Conservation (phyloP, 2,888 invertebrate species). For the Fragum sueziense region DNA sequence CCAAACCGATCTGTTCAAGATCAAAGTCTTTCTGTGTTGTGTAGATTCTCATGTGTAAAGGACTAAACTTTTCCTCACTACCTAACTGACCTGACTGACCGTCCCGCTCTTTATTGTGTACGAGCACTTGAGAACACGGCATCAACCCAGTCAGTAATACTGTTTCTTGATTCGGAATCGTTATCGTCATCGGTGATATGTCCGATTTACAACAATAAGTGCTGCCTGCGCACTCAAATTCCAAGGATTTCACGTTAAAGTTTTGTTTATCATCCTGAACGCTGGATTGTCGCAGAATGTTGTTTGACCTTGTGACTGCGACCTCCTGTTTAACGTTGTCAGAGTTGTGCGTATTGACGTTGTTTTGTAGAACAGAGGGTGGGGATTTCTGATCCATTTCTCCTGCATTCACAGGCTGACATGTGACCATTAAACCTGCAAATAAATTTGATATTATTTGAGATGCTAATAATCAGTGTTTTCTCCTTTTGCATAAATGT, state of each 20-base stretch:
- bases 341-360: conserved; percentile 3
- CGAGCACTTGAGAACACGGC: conserved; percentile 69
- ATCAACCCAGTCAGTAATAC: conserved; percentile 71
- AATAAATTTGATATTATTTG: no score
- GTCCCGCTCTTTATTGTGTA: conserved; percentile 63
- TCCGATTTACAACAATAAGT: conserved; percentile 71
- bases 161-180: conserved; percentile 71
- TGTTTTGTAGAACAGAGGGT: conserved; percentile 27
- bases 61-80: conserved; percentile 46
- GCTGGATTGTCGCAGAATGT: not conserved
- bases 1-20: conserved; percentile 40
- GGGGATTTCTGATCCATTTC: conserved; percentile 27
- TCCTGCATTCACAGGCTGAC: conserved; percentile 68
- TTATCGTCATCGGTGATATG: conserved; percentile 69
- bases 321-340: not conserved
- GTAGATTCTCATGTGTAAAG: conserved; percentile 49
- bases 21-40: conserved; percentile 43
- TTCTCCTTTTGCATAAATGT: no score
- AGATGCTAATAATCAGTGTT: no score
- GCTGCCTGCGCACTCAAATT: conserved; percentile 68
- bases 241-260: conserved; percentile 69
- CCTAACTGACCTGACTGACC: conserved; percentile 25
- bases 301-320: not conserved
- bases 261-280: conserved; percentile 23
- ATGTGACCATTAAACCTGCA: conserved; percentile 73